A percentile compares a stretch with the other conserved stretches of the same genome.
Conservation (phyloP, 2,888 invertebrate genomes). For the Tipula vernalis region DNA sequence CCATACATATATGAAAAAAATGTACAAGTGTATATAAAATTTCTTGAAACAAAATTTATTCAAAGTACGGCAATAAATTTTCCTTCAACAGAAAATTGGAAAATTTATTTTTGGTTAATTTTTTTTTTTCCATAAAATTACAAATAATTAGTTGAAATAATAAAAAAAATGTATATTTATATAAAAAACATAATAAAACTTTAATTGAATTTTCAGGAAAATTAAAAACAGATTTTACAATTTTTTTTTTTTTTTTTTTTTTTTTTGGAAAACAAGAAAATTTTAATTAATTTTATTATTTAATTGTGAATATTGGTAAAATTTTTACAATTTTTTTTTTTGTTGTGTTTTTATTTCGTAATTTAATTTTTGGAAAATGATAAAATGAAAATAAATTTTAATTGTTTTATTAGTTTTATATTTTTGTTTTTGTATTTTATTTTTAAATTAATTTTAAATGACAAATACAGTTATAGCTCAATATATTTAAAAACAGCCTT, state of each 20-base stretch:
- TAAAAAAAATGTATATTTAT: background rate
- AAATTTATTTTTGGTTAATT: background rate
- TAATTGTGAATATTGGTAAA: background rate
- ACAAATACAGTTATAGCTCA: background rate
- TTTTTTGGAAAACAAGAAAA: background rate
- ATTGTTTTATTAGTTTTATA: background rate
- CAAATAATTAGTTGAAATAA: background rate
- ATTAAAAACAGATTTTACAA: background rate
- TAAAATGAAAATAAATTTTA: background rate
- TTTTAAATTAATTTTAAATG: background rate
- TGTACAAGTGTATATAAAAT: background rate
- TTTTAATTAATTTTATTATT: conserved; percentile 4
- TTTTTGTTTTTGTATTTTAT: background rate
- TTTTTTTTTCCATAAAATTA: background rate
- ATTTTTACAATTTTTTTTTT: background rate
- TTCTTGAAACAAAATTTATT: background rate
- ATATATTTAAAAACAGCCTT: background rate
- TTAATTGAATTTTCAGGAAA: conserved; percentile 4
- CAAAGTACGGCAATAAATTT: background rate
- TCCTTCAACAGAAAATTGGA: background rate
- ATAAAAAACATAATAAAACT: background rate
- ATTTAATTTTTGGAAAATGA: background rate
- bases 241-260: background rate
- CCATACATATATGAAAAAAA: background rate
- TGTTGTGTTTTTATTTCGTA: background rate